phyloP scores from a whole-genome alignment of 2,113 vertebrate genomes.

The Genyomyrus donnyi region DNA sequence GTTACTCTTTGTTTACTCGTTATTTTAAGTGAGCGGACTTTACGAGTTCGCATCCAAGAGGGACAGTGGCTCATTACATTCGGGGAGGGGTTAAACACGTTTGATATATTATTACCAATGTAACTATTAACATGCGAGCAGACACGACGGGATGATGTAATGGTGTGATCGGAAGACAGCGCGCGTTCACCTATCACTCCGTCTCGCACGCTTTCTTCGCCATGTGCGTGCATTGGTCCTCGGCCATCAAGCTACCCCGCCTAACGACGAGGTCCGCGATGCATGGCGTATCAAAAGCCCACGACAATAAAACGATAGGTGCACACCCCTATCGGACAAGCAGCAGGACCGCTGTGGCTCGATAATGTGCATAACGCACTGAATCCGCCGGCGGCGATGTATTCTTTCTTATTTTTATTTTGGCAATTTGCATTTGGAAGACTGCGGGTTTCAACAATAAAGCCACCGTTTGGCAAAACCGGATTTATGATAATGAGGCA shows the following conservation, averaged over 20 bases:
- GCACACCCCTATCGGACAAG: not conserved
- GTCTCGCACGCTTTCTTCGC: slow-evolving; percentile 45
- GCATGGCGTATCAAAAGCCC: not conserved
- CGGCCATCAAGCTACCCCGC: slow-evolving; percentile 52
- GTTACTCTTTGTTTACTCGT: not conserved
- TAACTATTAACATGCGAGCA: not conserved
- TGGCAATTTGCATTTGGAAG: not conserved
- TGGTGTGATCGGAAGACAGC: not conserved
- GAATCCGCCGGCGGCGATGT: not conserved
- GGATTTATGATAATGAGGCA: not conserved
- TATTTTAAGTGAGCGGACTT: not conserved
- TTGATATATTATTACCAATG: not conserved
- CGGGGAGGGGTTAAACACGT: not conserved
- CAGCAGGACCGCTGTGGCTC: not conserved
- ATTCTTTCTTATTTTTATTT: not conserved
- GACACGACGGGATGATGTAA: slow-evolving; percentile 6
- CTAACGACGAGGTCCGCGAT: slow-evolving; percentile 25
- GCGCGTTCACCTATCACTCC: not conserved
- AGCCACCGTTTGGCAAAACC: not conserved
- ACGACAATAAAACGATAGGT: not conserved
- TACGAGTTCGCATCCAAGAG: not conserved
- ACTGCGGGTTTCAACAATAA: not conserved
- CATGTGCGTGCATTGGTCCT: slow-evolving; percentile 54
- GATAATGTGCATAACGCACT: not conserved
- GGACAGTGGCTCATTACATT: not conserved